These are phyloP conservation scores for Calameuta pallipes DNA, from an alignment of 2,888 invertebrate species.

Conservation along the genomic window DNA sequence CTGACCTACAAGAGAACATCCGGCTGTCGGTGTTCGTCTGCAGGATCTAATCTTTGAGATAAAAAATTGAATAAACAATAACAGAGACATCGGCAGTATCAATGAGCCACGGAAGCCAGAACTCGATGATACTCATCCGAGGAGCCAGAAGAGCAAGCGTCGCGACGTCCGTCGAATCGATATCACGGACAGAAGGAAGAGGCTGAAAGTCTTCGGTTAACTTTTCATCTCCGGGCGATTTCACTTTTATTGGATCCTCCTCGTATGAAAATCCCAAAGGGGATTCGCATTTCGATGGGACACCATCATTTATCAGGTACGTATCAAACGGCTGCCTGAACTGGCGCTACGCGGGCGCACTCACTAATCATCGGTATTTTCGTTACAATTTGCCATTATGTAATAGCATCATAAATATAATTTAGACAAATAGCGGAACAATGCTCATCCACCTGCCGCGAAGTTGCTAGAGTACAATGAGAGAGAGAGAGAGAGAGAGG, in stretches of 20 bases:
- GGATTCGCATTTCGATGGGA: background rate
- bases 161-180: too few species aligned
- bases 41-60: too few species aligned
- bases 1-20: too few species aligned
- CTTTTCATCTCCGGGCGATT: conserved; percentile 46
- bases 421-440: conserved; percentile 41
- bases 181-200: too few species aligned
- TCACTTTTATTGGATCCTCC: conserved; percentile 45
- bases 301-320: too few species aligned
- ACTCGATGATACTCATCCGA: too few species aligned
- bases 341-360: conserved; percentile 20
- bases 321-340: too few species aligned
- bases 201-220: conserved; percentile 26
- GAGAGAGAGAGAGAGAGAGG: conserved; percentile 21
- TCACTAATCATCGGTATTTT: conserved; percentile 43
- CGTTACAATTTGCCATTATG: conserved; percentile 35
- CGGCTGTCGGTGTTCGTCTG: too few species aligned
- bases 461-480: background rate
- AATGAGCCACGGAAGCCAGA: too few species aligned
- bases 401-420: conserved; percentile 37
- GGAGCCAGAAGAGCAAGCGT: too few species aligned
- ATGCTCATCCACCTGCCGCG: conserved; percentile 23
- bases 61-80: too few species aligned
- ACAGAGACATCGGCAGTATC: too few species aligned
- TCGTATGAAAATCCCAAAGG: conserved; percentile 45